Evolutionary conservation across 2,888 invertebrate genomes (phyloP).

Genomic region (Ophion ventricosus): DNA sequence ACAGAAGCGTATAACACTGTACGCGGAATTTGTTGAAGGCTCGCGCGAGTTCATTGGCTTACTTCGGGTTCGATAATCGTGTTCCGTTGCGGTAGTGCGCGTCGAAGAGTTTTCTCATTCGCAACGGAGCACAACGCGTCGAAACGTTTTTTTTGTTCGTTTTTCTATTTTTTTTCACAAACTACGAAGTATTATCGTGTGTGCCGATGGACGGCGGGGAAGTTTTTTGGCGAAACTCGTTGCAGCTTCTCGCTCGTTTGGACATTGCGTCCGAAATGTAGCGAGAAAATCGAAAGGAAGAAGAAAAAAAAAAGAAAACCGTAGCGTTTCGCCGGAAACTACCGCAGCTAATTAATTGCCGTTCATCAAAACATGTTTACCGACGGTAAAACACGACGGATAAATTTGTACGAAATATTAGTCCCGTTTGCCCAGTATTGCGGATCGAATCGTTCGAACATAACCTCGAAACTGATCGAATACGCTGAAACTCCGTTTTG

Average conservation of each 20-base stretch:
- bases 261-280: slow-evolving; percentile 50
- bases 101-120: not conserved
- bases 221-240: slow-evolving; percentile 15
- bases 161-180: not conserved
- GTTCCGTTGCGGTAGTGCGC: not conserved
- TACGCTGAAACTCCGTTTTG: not conserved
- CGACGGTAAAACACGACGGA: slow-evolving; percentile 73
- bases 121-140: slow-evolving; percentile 1
- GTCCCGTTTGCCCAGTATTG: not conserved
- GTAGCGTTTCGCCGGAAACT: slow-evolving; percentile 22
- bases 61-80: not conserved
- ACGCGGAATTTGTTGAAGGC: slow-evolving; percentile 2
- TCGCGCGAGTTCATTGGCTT: slow-evolving; percentile 1
- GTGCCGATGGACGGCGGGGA: slow-evolving; percentile 27
- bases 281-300: slow-evolving; percentile 15
- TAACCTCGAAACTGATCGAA: slow-evolving; percentile 41
- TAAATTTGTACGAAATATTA: not conserved
- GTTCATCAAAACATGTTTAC: slow-evolving; percentile 73
- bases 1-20: not conserved
- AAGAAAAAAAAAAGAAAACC: not conserved
- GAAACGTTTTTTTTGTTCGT: not conserved
- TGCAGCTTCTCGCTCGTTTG: slow-evolving; percentile 14
- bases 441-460: slow-evolving; percentile 11
- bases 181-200: not conserved
- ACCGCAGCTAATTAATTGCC: slow-evolving; percentile 36